Evolutionary conservation across 2,888 invertebrate species (phyloP), one percentile per base, ranked within the genome.

Genomic region (Glaucopsyche alexis): DNA sequence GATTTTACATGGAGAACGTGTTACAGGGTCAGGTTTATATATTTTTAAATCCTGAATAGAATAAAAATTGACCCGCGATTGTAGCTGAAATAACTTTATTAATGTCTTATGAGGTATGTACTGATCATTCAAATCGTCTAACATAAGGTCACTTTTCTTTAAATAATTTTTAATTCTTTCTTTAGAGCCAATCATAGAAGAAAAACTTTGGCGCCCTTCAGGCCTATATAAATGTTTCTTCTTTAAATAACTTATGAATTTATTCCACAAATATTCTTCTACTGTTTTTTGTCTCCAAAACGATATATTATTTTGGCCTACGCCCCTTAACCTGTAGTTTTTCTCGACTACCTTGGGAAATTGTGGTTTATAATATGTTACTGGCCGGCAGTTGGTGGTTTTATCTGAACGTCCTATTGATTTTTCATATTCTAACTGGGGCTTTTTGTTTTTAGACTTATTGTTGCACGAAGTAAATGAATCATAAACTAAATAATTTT

Each of bases 241-340:
- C 75, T 85, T 87, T 50, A 89, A 79, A 52, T 84, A 80, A 64
- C 87, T 86, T n/a, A 91, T 86, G 67, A 85, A 89, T 72, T 86
- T 88, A 75, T 88, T 86, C 87, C 88, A 89, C 1, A 80, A 77
- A 73, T 85, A 83, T 66, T 78, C 81, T 71, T 86, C 80, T 77
- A 85, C 88, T 74, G 88, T 86, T 73, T 74, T 84, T 75, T 85
- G 82, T 76, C 88, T 81, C 3, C 79, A 81, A 55, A 80, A 72
- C 11, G 83, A 78, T 55, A 91, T 74, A 74, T 83, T 84, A 69
- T 79, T 82, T 29, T 29, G 29, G 0, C 90, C 80, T 19, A 89
- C 74, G 29, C 73, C 76, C 70, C 86, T 83, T 29, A 91, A 77
- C 76, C 78, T 87, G 2, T 75, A 80, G 69, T 89, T 87, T 79